Conservation (phyloP, 2,888 invertebrate genomes). For the Seladonia tumulorum region DNA sequence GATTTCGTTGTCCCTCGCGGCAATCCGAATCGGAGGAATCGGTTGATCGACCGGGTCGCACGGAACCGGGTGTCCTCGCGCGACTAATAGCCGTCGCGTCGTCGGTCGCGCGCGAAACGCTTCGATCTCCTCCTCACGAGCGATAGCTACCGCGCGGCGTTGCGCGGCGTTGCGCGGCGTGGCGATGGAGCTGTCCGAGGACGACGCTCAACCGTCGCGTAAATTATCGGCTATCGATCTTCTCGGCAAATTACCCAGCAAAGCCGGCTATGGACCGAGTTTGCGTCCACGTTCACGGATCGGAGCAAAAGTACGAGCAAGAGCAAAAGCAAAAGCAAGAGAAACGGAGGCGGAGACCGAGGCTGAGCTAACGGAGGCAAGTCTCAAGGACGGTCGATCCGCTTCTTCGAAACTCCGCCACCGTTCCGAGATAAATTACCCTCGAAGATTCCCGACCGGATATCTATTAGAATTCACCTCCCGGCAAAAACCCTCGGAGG, state of each 20-base stretch:
- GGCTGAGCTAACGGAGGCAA: slow-evolving; percentile 9
- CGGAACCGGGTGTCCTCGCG: background rate
- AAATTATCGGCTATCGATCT: slow-evolving; percentile 72
- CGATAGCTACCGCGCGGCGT: background rate
- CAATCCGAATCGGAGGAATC: background rate
- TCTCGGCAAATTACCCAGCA: slow-evolving; percentile 63
- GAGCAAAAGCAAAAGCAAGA: background rate
- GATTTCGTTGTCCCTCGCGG: background rate
- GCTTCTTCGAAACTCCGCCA: slow-evolving; percentile 19
- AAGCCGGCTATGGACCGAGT: slow-evolving; percentile 32
- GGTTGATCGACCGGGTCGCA: background rate
- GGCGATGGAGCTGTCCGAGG: slow-evolving; percentile 60
- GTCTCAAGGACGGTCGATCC: slow-evolving; percentile 44
- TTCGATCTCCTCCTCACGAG: background rate
- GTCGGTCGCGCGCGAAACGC: background rate
- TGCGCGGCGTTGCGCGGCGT: no score
- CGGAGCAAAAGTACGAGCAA: background rate
- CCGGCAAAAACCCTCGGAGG: background rate
- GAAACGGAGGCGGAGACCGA: background rate
- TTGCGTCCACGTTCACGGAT: background rate
- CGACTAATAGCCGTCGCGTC: background rate
- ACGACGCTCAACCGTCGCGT: slow-evolving; percentile 56
- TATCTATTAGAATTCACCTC: slow-evolving; percentile 9
- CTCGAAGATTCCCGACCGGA: background rate
- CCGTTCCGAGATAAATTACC: slow-evolving; percentile 27